Base-by-base conservation (phyloP, 2,113 vertebrate genomes). In the Oncorhynchus nerka region DNA sequence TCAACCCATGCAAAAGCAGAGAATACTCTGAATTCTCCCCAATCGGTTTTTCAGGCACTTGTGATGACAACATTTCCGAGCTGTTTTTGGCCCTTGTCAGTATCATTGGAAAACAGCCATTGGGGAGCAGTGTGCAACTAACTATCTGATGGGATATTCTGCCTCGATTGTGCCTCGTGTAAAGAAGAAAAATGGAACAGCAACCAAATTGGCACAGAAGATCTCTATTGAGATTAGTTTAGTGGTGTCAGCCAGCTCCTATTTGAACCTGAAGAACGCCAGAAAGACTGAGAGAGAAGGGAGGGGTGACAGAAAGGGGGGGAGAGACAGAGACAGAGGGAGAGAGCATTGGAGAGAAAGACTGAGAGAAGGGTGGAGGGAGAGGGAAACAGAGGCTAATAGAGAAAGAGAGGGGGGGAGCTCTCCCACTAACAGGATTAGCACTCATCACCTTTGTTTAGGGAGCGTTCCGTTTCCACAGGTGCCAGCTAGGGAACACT, bases 191-290 rank as follows among this genome's bases (percentile, higher is more conserved):
- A 85, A 84, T 70, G 39, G 74, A 77, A 74, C 74, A 22, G n/a
- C n/a, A 49, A 12, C 8, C 22, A 83, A 87, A 86, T 80, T 84
- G 88, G 79, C 74, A 68, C 65, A 82, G 70, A 86, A 74, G 68
- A 89, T 78, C 75, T 87, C 71, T 77, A 71, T 68, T 32, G 77
- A 83, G 83, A 87, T 84, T 83, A 88, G 87, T 82, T 84, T 81
- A 88, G 87, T 80, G 79, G 74, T 4, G 28, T 55, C 82, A 79
- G 77, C 75, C 55, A 71, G 74, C 26, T 68, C 76, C 68, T 55
- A 75, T 74, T 70, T 55, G 62, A 87, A 80, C 73, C 45, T 19
- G 71, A 12, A 16, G 65, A 30, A 12, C 45, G 13, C 73, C 73
- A 61, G 70, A 32, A 68, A 55, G 57, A 78, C 66, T 68, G 72